Conservation (phyloP, 2,888 invertebrate species). For the Nowickia ferox region DNA sequence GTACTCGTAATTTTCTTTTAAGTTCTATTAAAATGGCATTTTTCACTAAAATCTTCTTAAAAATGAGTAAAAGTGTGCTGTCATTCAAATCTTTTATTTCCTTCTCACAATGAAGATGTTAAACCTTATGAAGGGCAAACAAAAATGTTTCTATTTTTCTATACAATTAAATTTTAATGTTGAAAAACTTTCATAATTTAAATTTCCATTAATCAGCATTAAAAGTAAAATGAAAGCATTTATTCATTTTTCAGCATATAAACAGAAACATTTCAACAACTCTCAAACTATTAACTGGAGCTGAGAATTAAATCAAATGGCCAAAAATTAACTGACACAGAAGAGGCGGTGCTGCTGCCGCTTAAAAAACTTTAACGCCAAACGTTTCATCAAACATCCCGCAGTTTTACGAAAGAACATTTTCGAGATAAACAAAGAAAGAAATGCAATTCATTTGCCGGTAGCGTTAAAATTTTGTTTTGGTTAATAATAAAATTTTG, state of each 20-base stretch:
- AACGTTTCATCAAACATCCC: slow-evolving; percentile 24
- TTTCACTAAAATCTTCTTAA: too few species aligned
- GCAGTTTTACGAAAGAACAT: slow-evolving; percentile 9
- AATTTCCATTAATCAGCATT: slow-evolving; percentile 16
- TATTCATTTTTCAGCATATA: too few species aligned
- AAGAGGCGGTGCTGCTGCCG: slow-evolving; percentile 46
- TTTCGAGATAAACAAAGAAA: too few species aligned
- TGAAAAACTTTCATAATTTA: too few species aligned
- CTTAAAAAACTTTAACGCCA: background rate
- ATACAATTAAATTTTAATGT: too few species aligned
- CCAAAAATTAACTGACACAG: background rate
- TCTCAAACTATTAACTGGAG: background rate
- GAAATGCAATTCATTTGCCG: background rate
- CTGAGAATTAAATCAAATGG: slow-evolving; percentile 1
- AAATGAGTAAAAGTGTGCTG: too few species aligned
- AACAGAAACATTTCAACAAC: background rate
- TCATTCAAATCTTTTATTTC: too few species aligned
- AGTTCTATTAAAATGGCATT: too few species aligned
- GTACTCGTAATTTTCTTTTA: too few species aligned
- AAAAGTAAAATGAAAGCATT: background rate
- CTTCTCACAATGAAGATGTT: too few species aligned
- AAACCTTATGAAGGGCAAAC: too few species aligned
- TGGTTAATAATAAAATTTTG: slow-evolving; percentile 59
- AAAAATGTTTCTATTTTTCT: too few species aligned
- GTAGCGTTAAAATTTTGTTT: slow-evolving; percentile 29